These are phyloP conservation scores for Augiades crinisus DNA, from an alignment of 2,888 invertebrate species.

Conservation along the genomic window DNA sequence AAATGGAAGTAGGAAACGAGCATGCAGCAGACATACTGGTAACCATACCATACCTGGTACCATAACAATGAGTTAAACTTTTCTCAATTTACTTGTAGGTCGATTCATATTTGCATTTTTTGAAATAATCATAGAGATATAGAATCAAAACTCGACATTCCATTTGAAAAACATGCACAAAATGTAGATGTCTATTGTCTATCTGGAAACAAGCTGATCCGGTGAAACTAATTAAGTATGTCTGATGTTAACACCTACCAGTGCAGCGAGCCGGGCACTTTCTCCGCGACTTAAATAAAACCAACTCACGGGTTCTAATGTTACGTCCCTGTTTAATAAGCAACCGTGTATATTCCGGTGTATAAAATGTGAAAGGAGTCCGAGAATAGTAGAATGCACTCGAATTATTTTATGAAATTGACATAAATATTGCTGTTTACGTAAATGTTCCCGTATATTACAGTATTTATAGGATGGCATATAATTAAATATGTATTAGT, in stretches of 20 bases:
- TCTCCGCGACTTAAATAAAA: constrained; percentile 24
- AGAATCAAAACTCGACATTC: too few relatives aligned
- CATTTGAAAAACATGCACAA: too few relatives aligned
- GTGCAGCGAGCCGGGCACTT: constrained; percentile 14
- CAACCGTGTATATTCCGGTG: constrained; percentile 18
- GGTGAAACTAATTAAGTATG: background rate
- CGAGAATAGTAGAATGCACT: background rate
- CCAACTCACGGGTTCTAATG: constrained; percentile 20
- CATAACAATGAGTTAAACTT: too few relatives aligned
- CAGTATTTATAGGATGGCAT: too few relatives aligned
- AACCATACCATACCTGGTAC: too few relatives aligned
- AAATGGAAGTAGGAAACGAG: too few relatives aligned
- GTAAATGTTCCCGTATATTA: background rate
- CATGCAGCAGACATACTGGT: too few relatives aligned
- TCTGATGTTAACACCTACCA: background rate
- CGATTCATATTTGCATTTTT: too few relatives aligned
- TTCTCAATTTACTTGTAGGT: too few relatives aligned
- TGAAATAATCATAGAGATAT: too few relatives aligned
- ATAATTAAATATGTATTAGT: too few relatives aligned
- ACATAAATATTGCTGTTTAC: background rate
- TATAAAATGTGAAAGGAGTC: constrained; percentile 22
- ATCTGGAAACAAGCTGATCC: background rate
- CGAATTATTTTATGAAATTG: background rate
- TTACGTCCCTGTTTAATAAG: constrained; percentile 23
- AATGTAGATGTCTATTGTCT: background rate